Evolutionary conservation across 2,797 vertebrate species (phyloP), one percentile per base, ranked within the genome.

Genomic region (Hafferia zeledoni): DNA sequence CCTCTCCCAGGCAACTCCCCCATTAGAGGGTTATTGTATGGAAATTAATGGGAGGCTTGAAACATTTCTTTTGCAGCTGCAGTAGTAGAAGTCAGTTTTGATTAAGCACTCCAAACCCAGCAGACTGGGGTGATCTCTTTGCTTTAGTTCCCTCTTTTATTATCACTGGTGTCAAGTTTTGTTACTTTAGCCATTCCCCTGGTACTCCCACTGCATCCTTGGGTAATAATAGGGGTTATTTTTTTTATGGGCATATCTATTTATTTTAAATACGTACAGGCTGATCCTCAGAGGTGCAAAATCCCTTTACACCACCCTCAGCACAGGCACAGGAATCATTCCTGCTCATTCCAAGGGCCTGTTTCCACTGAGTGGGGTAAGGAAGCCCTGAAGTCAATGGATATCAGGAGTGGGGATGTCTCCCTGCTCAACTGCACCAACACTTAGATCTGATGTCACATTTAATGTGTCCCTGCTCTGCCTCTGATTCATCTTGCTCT

Each of bases 21-120:
- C 97, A 98, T 98, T 98, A 98, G 94, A 98, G 97, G 94, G 97
- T 98, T 98, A 98, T 97, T 98, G 97, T 98, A 98, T 98, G 98
- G 97, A 98, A 98, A 98, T 98, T 98, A 98, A 98, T 98, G 96
- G 98, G 94, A 97, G 96, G 94, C 93, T 95, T 96, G 96, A 97
- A 98, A 97, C 97, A 97, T 97, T 97, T 90, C 97, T 97, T 98
- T 95, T 97, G 96, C 97, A 97, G 97, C 97, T 97, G 97, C 97
- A 96, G 97, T 97, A 94, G 95, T 87, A 95, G 96, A 96, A 98
- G 98, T 98, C 98, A 97, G 94, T 95, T 98, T 98, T 98, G 98
- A 98, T 98, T 97, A 98, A 98, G 96, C 82, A 72, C 94, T 97
- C 61, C 63, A 94, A 97, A 92, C 77, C 67, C 72, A 10, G 95